Evolutionary conservation across 2,888 invertebrate genomes (phyloP).

Genomic region (Drosophila peninsularis): DNA sequence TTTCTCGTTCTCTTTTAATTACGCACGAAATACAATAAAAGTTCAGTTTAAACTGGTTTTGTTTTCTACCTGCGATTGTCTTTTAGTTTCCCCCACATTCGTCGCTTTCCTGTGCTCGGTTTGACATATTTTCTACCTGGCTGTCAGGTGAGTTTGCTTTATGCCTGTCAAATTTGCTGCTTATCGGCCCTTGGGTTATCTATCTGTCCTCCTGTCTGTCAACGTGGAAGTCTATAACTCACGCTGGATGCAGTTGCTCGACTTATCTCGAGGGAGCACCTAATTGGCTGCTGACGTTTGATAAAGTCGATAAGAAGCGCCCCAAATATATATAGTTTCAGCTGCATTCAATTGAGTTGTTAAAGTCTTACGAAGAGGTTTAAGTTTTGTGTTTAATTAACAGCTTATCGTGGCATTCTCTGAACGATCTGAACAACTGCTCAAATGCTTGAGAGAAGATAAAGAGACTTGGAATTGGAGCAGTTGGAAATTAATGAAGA

Average conservation of each 20-base stretch:
- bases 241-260: conserved; percentile 11
- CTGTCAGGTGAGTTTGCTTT: conserved; percentile 49
- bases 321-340: neutral
- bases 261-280: conserved; percentile 40
- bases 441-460: neutral
- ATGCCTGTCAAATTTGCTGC: conserved; percentile 73
- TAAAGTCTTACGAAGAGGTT: neutral
- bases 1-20: conserved; percentile 72
- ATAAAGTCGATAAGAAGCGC: conserved; percentile 33
- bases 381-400: conserved; percentile 4
- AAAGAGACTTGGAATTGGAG: neutral
- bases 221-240: conserved; percentile 36
- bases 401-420: conserved; percentile 10
- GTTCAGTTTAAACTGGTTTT: conserved; percentile 58
- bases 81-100: conserved; percentile 25
- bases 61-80: conserved; percentile 21
- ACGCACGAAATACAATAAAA: conserved; percentile 70
- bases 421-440: neutral
- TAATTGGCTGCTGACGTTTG: conserved; percentile 55
- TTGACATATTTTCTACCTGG: conserved; percentile 58
- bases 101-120: conserved; percentile 14
- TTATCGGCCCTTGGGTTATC: conserved; percentile 63
- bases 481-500: neutral
- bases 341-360: conserved; percentile 26
- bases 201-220: conserved; percentile 46